A percentile compares a stretch with the other conserved stretches of the same genome.
These are phyloP conservation scores for Pogonus chalceus DNA, from an alignment of 1,140 invertebrate species.

Conservation along the genomic window DNA sequence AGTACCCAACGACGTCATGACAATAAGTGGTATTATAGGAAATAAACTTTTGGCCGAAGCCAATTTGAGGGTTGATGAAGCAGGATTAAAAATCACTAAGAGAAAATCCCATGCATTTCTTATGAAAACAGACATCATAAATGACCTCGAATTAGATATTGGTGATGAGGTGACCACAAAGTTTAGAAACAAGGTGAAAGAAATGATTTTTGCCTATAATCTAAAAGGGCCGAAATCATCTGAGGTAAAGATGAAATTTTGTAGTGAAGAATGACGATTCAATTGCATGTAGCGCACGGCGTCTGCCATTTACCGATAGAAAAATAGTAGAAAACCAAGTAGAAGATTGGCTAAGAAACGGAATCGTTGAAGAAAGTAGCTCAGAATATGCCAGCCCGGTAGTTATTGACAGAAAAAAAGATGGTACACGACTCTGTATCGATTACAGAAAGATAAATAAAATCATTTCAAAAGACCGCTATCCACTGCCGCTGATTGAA, in stretches of 20 bases:
- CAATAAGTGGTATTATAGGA: too few species aligned
- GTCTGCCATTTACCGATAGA: slow-evolving; percentile 8
- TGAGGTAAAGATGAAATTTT: slow-evolving; percentile 16
- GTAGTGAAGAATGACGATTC: slow-evolving; percentile 3
- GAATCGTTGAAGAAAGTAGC: slow-evolving; percentile 11
- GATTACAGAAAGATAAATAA: slow-evolving; percentile 23
- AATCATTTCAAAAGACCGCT: slow-evolving; percentile 20
- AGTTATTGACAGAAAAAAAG: slow-evolving; percentile 19
- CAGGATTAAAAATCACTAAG: too few species aligned
- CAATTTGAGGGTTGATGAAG: too few species aligned
- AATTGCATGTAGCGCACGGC: not conserved
- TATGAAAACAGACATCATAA: too few species aligned
- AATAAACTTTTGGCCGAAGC: too few species aligned
- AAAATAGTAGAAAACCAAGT: slow-evolving; percentile 9
- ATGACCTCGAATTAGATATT: too few species aligned
- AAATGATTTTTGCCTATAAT: too few species aligned
- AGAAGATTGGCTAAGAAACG: slow-evolving; percentile 11
- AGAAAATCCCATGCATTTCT: too few species aligned
- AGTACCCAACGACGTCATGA: too few species aligned
- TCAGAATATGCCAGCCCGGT: slow-evolving; percentile 19
- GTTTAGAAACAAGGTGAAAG: not conserved
- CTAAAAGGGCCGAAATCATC: not conserved
- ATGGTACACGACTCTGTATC: slow-evolving; percentile 19
- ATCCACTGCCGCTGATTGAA: slow-evolving; percentile 24
- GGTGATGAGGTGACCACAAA: slow-evolving; percentile 2